These are phyloP conservation scores for Meiosimyza platycephala DNA, from an alignment of 2,888 invertebrate species.

Conservation along the genomic window DNA sequence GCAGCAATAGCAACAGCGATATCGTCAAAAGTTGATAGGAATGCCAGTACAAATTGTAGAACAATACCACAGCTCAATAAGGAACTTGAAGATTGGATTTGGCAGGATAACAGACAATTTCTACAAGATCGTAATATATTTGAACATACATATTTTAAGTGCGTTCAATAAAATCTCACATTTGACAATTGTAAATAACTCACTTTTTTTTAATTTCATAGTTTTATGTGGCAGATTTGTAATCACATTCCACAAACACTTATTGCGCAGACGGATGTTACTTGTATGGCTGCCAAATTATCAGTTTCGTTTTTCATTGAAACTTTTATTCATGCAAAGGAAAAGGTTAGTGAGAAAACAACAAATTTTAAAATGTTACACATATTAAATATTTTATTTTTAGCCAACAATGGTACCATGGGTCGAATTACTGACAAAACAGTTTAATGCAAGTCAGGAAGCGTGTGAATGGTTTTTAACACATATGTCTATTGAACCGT, in stretches of 20 bases:
- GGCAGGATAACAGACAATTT: constrained; percentile 97
- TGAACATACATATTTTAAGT: constrained; percentile 95
- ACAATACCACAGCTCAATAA: constrained; percentile 61
- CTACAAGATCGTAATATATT: constrained; percentile 95
- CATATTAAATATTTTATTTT: constrained; percentile 32
- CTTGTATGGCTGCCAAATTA: constrained; percentile 86
- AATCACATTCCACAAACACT: constrained; percentile 92
- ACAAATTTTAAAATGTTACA: not conserved
- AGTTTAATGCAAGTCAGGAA: constrained; percentile 90
- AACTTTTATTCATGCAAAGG: constrained; percentile 96
- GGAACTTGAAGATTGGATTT: constrained; percentile 94
- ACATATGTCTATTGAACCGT: constrained; percentile 92
- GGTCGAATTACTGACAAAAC: constrained; percentile 94
- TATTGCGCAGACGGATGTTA: constrained; percentile 82
- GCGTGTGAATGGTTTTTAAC: constrained; percentile 93
- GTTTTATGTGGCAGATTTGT: constrained; percentile 97
- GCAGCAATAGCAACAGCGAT: constrained; percentile 42
- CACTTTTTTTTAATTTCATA: constrained; percentile 65
- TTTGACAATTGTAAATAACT: constrained; percentile 3
- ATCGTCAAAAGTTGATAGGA: constrained; percentile 38
- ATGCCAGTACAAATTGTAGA: constrained; percentile 36
- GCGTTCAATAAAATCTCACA: constrained; percentile 60
- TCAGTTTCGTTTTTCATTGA: constrained; percentile 96
- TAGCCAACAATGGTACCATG: constrained; percentile 96
- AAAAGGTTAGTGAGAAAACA: constrained; percentile 74